Evolutionary conservation across 2,888 invertebrate species (phyloP).

Genomic region (Papilio protenor): DNA sequence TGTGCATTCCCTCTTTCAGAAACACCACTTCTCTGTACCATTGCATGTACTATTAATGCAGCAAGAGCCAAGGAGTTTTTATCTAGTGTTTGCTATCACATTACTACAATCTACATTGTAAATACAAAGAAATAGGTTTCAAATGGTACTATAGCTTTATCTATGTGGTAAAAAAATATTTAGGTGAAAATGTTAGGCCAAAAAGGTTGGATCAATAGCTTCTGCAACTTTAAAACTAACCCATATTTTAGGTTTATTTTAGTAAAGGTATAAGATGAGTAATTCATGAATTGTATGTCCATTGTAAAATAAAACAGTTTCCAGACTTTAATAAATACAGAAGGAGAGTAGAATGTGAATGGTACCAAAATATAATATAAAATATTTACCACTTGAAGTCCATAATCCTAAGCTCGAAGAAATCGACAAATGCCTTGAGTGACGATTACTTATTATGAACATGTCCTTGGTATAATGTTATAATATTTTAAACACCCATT

Average conservation of each 20-base stretch:
- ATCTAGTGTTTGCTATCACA: no score
- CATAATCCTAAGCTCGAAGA: constrained; percentile 74
- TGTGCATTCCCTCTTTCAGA: no score
- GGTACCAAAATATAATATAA: constrained; percentile 20
- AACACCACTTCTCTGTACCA: no score
- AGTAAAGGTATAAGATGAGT: background rate
- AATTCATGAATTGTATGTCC: background rate
- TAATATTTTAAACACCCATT: constrained; percentile 68
- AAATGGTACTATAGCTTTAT: no score
- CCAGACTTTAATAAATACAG: background rate
- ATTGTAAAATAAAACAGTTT: background rate
- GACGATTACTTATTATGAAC: constrained; percentile 78
- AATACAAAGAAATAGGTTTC: no score
- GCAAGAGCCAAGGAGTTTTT: no score
- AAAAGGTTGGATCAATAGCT: no score
- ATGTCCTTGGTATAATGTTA: constrained; percentile 79
- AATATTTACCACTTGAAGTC: constrained; percentile 72
- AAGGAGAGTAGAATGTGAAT: background rate
- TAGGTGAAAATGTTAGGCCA: no score
- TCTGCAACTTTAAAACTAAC: background rate
- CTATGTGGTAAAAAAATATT: no score
- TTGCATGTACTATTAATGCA: no score
- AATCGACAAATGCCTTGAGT: constrained; percentile 75
- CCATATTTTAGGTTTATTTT: background rate
- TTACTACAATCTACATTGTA: no score